phyloP scores from a whole-genome alignment of 2,113 vertebrate genomes.

The Paradoxurus hermaphroditus region DNA sequence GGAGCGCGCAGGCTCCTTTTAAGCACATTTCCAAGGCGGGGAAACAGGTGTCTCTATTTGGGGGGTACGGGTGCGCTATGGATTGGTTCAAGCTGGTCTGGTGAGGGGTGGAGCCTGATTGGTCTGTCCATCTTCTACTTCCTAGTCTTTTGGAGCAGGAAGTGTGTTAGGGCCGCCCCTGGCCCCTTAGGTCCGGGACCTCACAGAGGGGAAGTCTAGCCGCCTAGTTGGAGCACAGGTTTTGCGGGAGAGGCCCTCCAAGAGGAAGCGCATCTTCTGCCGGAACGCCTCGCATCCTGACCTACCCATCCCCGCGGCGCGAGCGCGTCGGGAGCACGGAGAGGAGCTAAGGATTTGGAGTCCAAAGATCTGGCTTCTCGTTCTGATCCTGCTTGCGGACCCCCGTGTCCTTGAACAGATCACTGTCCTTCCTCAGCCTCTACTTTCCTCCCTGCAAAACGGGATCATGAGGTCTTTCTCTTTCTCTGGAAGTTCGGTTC shows the following conservation, averaged over 20 bases:
- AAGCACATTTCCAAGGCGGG: too few relatives aligned
- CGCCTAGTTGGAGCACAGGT: not conserved
- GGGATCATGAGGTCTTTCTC: not conserved
- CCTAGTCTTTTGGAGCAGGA: too few relatives aligned
- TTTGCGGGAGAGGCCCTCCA: not conserved
- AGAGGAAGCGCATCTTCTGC: not conserved
- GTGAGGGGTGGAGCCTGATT: too few relatives aligned
- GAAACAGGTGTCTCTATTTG: too few relatives aligned
- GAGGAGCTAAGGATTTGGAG: not conserved
- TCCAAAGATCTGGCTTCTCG: not conserved
- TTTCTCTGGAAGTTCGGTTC: not conserved
- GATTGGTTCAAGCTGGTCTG: too few relatives aligned
- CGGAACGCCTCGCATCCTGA: not conserved
- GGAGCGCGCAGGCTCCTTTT: too few relatives aligned
- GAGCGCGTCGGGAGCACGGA: not conserved
- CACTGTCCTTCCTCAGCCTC: not conserved
- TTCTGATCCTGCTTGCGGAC: not conserved
- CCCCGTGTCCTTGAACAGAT: not conserved
- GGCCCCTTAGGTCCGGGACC: too few relatives aligned
- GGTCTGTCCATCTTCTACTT: too few relatives aligned
- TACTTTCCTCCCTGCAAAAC: not conserved
- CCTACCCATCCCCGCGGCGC: not conserved
- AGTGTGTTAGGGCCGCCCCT: too few relatives aligned
- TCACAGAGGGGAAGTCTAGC: not conserved
- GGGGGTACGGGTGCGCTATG: too few relatives aligned